Conservation (phyloP, 2,797 vertebrate genomes). For the Mus minutoides region DNA sequence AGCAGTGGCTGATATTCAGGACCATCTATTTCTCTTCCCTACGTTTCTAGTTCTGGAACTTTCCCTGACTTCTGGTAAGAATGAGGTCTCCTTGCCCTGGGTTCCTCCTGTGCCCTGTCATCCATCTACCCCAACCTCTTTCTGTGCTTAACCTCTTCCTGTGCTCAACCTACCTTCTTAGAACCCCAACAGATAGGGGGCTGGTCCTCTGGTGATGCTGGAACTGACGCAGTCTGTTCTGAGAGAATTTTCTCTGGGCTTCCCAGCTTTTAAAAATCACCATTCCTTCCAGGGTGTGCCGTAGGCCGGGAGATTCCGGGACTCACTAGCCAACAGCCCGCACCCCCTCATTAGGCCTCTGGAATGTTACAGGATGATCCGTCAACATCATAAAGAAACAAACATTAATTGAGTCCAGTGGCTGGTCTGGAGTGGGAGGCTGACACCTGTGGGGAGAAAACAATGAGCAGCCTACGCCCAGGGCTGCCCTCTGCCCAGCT, state of each 20-base stretch:
- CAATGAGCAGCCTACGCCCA: background rate
- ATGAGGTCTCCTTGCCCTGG: background rate
- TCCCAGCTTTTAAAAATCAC: slow-evolving; percentile 73
- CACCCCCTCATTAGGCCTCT: slow-evolving; percentile 68
- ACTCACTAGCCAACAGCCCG: background rate
- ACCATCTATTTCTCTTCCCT: background rate
- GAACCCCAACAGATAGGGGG: background rate
- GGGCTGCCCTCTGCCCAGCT: background rate
- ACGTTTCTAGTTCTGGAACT: background rate
- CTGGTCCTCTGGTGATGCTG: slow-evolving; percentile 1
- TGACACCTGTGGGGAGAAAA: background rate
- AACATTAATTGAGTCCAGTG: slow-evolving; percentile 47
- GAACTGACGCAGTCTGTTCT: slow-evolving; percentile 1
- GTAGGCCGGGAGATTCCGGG: slow-evolving; percentile 45
- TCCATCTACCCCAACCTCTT: accelerated
- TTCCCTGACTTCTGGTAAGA: background rate
- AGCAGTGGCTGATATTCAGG: background rate
- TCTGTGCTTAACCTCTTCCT: background rate
- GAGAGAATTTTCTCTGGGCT: slow-evolving; percentile 66
- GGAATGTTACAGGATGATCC: slow-evolving; percentile 73
- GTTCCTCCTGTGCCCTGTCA: background rate
- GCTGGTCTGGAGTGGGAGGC: background rate
- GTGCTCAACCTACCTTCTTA: background rate
- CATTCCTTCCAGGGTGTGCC: slow-evolving; percentile 48
- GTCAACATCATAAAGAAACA: slow-evolving; percentile 69